Base-by-base conservation (phyloP, 2,797 vertebrate species). In the Jordanella pulchra region DNA sequence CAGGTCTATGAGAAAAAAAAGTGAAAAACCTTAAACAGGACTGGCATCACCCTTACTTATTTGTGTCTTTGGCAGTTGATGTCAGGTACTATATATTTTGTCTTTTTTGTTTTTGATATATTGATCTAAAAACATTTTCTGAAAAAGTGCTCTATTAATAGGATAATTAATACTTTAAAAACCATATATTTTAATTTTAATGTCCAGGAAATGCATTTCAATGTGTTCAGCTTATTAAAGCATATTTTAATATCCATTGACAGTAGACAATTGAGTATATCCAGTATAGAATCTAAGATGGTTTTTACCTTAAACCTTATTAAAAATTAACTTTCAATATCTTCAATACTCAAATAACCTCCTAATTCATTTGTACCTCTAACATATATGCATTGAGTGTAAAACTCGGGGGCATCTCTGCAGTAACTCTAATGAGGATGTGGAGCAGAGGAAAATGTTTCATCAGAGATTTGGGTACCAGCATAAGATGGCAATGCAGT, bases 401-500 rank as follows among this genome's bases (percentile, higher is more conserved):
- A 21, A 21, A 35, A 27, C 32, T 69, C 61, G 25, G 13, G n/a
- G 4, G 47, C 32, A 32, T 75, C 66, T 70, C 65, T 63, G 11
- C 1, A 23, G 30, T 70, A 50, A 32, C 50, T 65, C 12, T 50
- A 73, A 42, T 53, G 27, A 74, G 68, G 60, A 67, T 64, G 35
- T 27, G 64, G 60, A 45, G 68, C 72, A 9, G 35, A 32, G 11
- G 3, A 13, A 48, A 47, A 77, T 69, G 66, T 79, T 80, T 82
- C 71, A 76, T 17, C 72, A 58, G 32, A 56, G 56, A 56, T 71
- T 80, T 69, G 61, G 58, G 48, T 18, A 78, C 47, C 14, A 54
- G 58, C 77, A 45, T 80, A 68, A 73, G 69, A 75, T 28, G 53
- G 70, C 73, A 70, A n/a, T 75, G 83, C 66, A 44, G 67, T 55